Base-by-base conservation (phyloP, 23 tunicate species). In the Halocynthia aurantium region DNA sequence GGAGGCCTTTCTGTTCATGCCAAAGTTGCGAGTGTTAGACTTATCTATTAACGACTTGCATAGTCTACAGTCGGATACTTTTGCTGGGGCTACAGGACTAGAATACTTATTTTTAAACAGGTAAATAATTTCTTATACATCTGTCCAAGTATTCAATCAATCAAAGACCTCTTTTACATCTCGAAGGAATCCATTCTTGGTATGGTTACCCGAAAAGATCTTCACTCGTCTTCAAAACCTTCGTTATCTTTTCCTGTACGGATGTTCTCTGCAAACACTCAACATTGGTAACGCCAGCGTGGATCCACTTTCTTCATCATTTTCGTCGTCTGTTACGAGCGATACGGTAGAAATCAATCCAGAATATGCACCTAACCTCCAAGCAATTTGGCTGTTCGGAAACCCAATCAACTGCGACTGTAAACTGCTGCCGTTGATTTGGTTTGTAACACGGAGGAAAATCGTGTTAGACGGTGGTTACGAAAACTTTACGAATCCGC, bases 401-500 rank as follows among this genome's bases (percentile, higher is more conserved):
- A 85, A 85, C 67, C 90, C 90, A 10, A 51, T 85, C 18, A 74
- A 64, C 68, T 85, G 90, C 68, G 72, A 85, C 69, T 85, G 90
- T 70, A 21, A 72, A 13, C 62, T 85, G 22, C 22, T 80, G 50
- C 90, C 90, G 17, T 66, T 85, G 9, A 50, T 85, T 12, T 71
- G 78, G 53, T 64, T 73, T 64, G 21, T 85, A 11, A 73, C 55
- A 50, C 49, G 52, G 10, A 62, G 76, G 13, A 18, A 72, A 11
- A 66, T 85, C 7, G 18, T 57, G 22, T 52, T 85, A 13, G 90
- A 85, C 65, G 83, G 83, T 7, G 55, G 57, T 54, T 31, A 22
- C 8, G 17, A 22, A 50, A 18, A 51, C 51, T 53, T 74, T 12
- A 52, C 50, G 40, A 49, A 31, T 31, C 44, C 19, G 0, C 19